Evolutionary conservation across 2,113 vertebrate genomes (phyloP), one percentile per base, ranked within the genome.

Genomic region (Scatophagus argus): DNA sequence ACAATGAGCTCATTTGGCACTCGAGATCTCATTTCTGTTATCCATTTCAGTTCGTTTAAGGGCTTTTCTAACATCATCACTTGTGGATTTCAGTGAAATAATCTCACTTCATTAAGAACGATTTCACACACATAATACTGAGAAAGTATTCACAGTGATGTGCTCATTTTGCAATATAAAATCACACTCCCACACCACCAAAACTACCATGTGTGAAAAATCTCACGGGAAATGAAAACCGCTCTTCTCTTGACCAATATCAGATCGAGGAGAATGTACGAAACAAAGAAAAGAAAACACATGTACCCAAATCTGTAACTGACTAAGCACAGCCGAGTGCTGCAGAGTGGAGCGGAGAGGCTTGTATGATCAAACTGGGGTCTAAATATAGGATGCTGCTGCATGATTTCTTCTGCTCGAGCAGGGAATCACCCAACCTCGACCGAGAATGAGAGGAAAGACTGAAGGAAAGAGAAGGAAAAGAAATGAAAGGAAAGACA

Each of bases 301-400:
- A 84, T 60, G 55, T 52, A 66, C 32, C 56, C 70, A 66, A 81
- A 86, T 69, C 56, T 79, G 71, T 82, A 79, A 79, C 66, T 84
- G 83, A 80, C 58, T 66, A 75, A 74, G 47, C 39, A 32, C 63
- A 84, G 55, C 46, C 4, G n/a, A 72, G 67, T 8, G 46, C 66
- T 73, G 84, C 73, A 70, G 73, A 85, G 76, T n/a, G 58, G 70
- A 87, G 70, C 31, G 25, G 21, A 72, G 82, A 72, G 77, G 83
- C 77, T 89, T 32, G 56, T 74, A 64, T 90, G 88, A 85, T 91
- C 89, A 88, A 88, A 88, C 80, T 16, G 16, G 69, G 62, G 38
- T 89, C 91, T 92, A 92, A 92, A 91, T 91, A 92, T 92, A 92
- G 91, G 88, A 87, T 59, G 71, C 79, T 89, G 82, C 79, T 71